A percentile compares a stretch with the other conserved stretches of the same genome.
Evolutionary conservation across 2,797 vertebrate species (phyloP).

Genomic region (Sternarchorhynchus goeldii): DNA sequence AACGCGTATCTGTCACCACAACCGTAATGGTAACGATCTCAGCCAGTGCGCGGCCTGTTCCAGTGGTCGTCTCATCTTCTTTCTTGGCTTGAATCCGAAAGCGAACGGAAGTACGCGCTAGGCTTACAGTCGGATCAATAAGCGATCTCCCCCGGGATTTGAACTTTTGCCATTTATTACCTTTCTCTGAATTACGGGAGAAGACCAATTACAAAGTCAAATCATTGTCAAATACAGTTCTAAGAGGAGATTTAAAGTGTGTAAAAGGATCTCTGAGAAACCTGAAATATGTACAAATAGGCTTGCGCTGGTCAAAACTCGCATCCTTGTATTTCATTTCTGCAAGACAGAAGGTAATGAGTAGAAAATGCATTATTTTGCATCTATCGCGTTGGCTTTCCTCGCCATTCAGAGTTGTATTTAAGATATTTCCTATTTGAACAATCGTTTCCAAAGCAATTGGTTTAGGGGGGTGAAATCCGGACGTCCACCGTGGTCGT

Average conservation of each 20-base stretch:
- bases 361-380: too few species aligned
- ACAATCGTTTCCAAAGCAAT: too few species aligned
- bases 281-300: background rate
- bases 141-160: slow-evolving; percentile 18
- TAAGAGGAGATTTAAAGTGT: too few species aligned
- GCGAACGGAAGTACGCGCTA: slow-evolving; percentile 30
- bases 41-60: slow-evolving; percentile 29
- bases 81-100: slow-evolving; percentile 50
- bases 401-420: too few species aligned
- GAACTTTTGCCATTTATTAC: background rate
- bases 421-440: too few species aligned
- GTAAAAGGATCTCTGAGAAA: too few species aligned
- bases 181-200: too few species aligned
- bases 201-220: too few species aligned
- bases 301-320: background rate
- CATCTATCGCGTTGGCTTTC: too few species aligned
- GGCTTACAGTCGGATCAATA: slow-evolving; percentile 43
- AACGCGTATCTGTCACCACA: slow-evolving; percentile 32
- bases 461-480: too few species aligned
- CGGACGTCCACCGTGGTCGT: too few species aligned
- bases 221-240: too few species aligned
- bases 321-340: background rate
- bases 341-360: background rate
- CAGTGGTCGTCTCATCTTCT: slow-evolving; percentile 41
- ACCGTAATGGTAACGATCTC: slow-evolving; percentile 8